Percentiles rank a stretch among this genome's conserved stretches.
phyloP scores from a whole-genome alignment of 35 echinoderm and acorn worm genomes.

The Diadema setosum region DNA sequence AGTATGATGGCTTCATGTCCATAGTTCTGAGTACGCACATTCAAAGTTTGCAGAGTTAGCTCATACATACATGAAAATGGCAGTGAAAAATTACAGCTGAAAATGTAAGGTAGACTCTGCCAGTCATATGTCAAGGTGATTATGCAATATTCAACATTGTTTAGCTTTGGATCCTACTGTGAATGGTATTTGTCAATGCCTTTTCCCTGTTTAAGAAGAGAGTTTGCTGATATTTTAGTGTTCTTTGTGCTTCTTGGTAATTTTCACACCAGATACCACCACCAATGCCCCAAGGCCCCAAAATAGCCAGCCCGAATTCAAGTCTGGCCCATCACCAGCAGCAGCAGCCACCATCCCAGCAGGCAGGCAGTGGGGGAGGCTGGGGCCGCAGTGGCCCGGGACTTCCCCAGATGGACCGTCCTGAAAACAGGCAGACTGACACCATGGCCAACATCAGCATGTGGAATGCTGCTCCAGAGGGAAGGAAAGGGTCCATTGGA shows the following conservation, averaged over 20 bases:
- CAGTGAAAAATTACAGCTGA: too few relatives aligned
- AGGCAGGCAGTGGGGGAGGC: not conserved
- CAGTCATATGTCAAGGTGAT: too few relatives aligned
- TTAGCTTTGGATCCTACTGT: too few relatives aligned
- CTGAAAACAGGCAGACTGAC: not conserved
- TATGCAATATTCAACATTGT: too few relatives aligned
- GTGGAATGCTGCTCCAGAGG: slow-evolving; percentile 6
- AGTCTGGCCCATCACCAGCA: slow-evolving; percentile 23
- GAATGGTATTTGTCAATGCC: too few relatives aligned
- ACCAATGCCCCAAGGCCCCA: not conserved
- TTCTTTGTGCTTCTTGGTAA: not conserved
- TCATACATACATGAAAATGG: too few relatives aligned
- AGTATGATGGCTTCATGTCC: too few relatives aligned
- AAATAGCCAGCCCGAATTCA: not conserved
- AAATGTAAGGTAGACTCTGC: too few relatives aligned
- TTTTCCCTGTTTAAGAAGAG: too few relatives aligned
- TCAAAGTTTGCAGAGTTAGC: too few relatives aligned
- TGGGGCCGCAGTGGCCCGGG: not conserved
- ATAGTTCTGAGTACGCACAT: too few relatives aligned
- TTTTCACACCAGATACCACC: not conserved
- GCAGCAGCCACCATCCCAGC: slow-evolving; percentile 59
- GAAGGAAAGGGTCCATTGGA: not conserved
- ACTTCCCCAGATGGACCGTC: not conserved
- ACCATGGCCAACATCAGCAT: slow-evolving; percentile 15
- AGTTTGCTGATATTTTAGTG: not conserved